Evolutionary conservation across 2,888 invertebrate genomes (phyloP).

Genomic region (Melolontha melolontha): DNA sequence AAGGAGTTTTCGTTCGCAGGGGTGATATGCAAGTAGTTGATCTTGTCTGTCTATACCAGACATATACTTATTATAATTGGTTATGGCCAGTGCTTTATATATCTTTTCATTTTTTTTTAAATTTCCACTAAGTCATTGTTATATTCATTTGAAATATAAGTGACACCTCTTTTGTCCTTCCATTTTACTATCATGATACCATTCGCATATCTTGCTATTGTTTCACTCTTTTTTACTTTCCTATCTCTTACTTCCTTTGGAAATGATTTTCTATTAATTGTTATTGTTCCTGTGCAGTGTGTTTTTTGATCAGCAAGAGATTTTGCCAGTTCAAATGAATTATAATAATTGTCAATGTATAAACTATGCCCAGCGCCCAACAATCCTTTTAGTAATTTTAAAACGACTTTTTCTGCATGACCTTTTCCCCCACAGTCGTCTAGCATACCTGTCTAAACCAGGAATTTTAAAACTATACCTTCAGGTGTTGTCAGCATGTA

Average conservation of each 20-base stretch:
- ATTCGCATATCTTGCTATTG: slow-evolving; percentile 27
- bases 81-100: slow-evolving; percentile 42
- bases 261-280: slow-evolving; percentile 27
- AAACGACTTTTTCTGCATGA: too few relatives aligned
- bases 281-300: slow-evolving; percentile 21
- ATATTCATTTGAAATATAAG: slow-evolving; percentile 26
- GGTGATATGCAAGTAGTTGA: background rate
- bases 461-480: too few relatives aligned
- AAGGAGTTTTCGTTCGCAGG: too few relatives aligned
- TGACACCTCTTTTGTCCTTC: slow-evolving; percentile 41
- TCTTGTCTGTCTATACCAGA: slow-evolving; percentile 3
- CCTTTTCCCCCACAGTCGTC: too few relatives aligned
- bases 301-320: slow-evolving; percentile 7
- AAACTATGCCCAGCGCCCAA: slow-evolving; percentile 48
- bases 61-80: slow-evolving; percentile 43
- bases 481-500: too few relatives aligned
- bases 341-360: slow-evolving; percentile 48
- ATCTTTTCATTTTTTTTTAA: slow-evolving; percentile 13
- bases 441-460: too few relatives aligned
- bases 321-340: background rate
- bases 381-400: too few relatives aligned
- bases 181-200: slow-evolving; percentile 37
- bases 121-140: background rate
- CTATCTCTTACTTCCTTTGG: slow-evolving; percentile 17
- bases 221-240: slow-evolving; percentile 44